A percentile compares a stretch with the other conserved stretches of the same genome.
phyloP scores from a whole-genome alignment of 2,797 vertebrate species.

The Clarias laeviceps region DNA sequence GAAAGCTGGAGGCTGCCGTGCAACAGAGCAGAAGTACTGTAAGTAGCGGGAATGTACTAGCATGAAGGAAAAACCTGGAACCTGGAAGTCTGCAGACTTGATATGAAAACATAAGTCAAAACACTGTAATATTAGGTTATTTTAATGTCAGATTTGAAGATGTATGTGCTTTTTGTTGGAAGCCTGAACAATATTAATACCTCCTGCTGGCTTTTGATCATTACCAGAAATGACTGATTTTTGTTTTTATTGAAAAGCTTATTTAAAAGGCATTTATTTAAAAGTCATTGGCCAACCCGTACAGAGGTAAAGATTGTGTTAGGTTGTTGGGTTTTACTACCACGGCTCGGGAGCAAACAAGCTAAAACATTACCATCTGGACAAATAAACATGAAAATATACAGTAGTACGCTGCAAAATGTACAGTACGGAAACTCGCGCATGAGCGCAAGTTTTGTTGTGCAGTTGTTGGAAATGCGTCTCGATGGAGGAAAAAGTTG shows the following conservation, averaged over 20 bases:
- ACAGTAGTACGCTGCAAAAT: too few relatives aligned
- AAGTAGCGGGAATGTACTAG: too few relatives aligned
- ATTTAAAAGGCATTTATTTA: neutral
- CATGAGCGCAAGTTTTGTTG: too few relatives aligned
- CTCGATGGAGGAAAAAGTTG: too few relatives aligned
- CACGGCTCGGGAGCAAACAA: neutral
- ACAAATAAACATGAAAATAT: neutral
- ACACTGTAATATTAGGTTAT: neutral
- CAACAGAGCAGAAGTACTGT: neutral
- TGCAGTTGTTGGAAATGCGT: too few relatives aligned
- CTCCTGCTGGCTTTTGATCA: neutral
- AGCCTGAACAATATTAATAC: neutral
- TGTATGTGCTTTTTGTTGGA: neutral
- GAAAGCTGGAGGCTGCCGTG: neutral
- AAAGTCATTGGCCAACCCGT: neutral
- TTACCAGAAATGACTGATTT: neutral
- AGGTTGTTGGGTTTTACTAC: neutral
- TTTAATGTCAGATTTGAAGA: neutral
- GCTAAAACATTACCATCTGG: neutral
- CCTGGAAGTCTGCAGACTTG: neutral
- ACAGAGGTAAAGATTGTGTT: neutral
- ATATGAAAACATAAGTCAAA: neutral
- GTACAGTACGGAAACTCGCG: too few relatives aligned
- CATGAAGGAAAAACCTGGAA: neutral
- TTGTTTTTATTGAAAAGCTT: neutral